Evolutionary conservation across 2,113 vertebrate genomes (phyloP).

Genomic region (Perca fluviatilis): DNA sequence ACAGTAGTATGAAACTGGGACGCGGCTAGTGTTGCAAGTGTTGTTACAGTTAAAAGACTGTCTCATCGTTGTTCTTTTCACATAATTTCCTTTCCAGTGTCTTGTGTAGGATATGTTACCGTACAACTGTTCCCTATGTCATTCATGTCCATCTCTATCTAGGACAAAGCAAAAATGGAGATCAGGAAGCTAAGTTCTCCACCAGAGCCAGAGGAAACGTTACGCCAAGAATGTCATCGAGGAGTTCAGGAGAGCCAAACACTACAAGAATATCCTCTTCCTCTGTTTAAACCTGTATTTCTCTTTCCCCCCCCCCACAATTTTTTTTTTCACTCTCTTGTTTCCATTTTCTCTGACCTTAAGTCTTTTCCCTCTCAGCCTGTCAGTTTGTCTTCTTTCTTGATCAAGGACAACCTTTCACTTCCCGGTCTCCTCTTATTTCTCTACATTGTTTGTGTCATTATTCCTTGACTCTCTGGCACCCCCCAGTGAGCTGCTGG

Average conservation of each 20-base stretch:
- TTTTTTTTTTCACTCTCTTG: background rate
- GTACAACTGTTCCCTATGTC: background rate
- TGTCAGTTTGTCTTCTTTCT: background rate
- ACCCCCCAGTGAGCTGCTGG: constrained; percentile 95
- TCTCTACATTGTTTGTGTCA: background rate
- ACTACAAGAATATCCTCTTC: constrained; percentile 99
- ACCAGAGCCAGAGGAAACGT: constrained; percentile 83
- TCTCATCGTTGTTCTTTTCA: background rate
- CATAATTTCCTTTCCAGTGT: background rate
- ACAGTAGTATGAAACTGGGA: background rate
- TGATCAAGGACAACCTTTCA: background rate
- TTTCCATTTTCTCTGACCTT: background rate
- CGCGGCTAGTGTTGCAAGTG: background rate
- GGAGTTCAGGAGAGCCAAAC: constrained; percentile 97
- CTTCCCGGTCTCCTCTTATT: constrained; percentile 1
- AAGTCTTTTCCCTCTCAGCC: background rate
- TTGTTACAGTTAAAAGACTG: background rate
- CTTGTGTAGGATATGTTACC: background rate
- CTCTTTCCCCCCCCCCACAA: background rate
- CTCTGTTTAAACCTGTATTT: constrained; percentile 4
- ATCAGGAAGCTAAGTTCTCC: constrained; percentile 86
- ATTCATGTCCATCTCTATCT: background rate
- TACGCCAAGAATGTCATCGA: constrained; percentile 96
- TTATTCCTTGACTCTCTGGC: constrained; percentile 87
- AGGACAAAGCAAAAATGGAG: constrained; percentile 95